Conservation (phyloP, 2,113 vertebrate genomes). For the Pterocles gutturalis region DNA sequence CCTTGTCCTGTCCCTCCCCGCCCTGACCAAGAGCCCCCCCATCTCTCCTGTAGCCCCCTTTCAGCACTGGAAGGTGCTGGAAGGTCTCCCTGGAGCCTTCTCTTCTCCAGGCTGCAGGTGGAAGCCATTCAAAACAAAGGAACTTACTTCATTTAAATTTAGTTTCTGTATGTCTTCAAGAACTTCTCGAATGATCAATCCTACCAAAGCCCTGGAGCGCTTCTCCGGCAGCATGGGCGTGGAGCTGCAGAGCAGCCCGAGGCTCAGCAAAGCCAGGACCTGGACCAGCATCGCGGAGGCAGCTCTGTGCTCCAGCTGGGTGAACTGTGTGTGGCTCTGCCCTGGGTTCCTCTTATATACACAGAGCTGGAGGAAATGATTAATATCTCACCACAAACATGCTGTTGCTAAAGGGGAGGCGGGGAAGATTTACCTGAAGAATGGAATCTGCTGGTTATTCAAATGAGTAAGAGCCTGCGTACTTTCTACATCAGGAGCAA, state of each 20-base stretch:
- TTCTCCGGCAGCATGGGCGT: fast-evolving
- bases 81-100: too few species aligned
- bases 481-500: not conserved
- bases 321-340: conserved; percentile 15
- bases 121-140: not conserved
- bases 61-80: too few species aligned
- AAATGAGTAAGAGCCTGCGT: not conserved
- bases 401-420: conserved; percentile 24
- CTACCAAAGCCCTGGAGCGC: not conserved
- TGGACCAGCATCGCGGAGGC: not conserved
- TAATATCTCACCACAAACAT: conserved; percentile 70
- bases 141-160: conserved; percentile 22
- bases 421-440: conserved; percentile 50
- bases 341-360: conserved; percentile 39
- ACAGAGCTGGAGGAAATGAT: conserved; percentile 60
- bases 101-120: not conserved
- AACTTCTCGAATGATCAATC: not conserved
- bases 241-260: not conserved
- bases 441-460: conserved; percentile 3
- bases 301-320: not conserved
- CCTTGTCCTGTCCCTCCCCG: too few species aligned
- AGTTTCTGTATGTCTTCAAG: not conserved
- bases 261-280: not conserved
- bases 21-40: too few species aligned
- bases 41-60: too few species aligned